A percentile compares a stretch with the other conserved stretches of the same genome.
These are phyloP conservation scores for Aphidoletes aphidimyza DNA, from an alignment of 2,888 invertebrate genomes.

Conservation along the genomic window DNA sequence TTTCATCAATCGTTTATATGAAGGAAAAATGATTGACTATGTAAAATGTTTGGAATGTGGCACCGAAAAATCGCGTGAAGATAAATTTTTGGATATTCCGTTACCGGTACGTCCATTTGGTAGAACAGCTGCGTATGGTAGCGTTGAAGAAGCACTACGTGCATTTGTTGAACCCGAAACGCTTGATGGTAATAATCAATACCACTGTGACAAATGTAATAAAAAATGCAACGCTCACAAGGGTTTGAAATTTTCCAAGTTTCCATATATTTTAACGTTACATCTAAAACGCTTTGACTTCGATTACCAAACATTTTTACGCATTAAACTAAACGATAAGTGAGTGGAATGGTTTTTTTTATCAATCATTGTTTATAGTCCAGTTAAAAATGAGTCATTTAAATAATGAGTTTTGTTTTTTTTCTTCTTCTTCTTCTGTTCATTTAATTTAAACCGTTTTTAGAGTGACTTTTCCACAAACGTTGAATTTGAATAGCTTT, in stretches of 20 bases:
- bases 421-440: constrained; percentile 41
- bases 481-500: constrained; percentile 81
- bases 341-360: constrained; percentile 62
- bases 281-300: constrained; percentile 92
- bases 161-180: constrained; percentile 88
- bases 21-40: constrained; percentile 84
- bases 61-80: constrained; percentile 83
- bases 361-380: too few relatives aligned
- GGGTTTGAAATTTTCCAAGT: constrained; percentile 85
- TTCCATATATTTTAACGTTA: constrained; percentile 86
- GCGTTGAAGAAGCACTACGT: constrained; percentile 83
- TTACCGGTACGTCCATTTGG: constrained; percentile 87
- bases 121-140: constrained; percentile 78
- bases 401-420: background rate
- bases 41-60: constrained; percentile 88
- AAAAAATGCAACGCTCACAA: constrained; percentile 91
- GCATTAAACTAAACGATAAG: constrained; percentile 89
- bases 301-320: constrained; percentile 83
- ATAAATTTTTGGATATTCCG: constrained; percentile 87
- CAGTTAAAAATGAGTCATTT: too few relatives aligned
- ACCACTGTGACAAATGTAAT: constrained; percentile 86
- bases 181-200: constrained; percentile 85
- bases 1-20: constrained; percentile 82
- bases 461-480: constrained; percentile 85
- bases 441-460: constrained; percentile 60